Percentiles rank a stretch among this genome's conserved stretches.
These are phyloP conservation scores for Trachelipus rathkii DNA, from an alignment of 1,140 invertebrate species.

Conservation along the genomic window DNA sequence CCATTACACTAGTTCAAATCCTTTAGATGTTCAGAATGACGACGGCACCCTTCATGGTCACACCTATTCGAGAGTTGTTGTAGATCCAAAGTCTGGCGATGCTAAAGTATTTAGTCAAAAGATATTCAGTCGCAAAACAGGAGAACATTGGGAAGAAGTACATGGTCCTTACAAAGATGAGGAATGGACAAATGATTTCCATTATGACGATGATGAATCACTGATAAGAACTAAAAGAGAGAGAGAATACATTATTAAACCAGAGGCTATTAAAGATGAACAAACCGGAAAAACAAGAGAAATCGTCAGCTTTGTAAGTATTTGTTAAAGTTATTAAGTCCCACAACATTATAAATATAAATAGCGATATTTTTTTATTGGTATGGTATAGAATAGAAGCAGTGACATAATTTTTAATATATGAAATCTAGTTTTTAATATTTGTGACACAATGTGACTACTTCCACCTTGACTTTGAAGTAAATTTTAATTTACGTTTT, in stretches of 20 bases:
- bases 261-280: conserved; percentile 63
- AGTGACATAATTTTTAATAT: too few species aligned
- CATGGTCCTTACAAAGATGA: not conserved
- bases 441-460: too few species aligned
- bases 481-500: too few species aligned
- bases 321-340: not conserved
- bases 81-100: conserved; percentile 31
- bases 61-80: conserved; percentile 17
- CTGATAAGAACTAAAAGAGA: conserved; percentile 59
- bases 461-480: too few species aligned
- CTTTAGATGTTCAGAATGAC: not conserved
- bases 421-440: too few species aligned
- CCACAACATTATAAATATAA: too few species aligned
- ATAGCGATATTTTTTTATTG: too few species aligned
- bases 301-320: conserved; percentile 69
- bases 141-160: not conserved
- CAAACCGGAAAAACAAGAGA: conserved; percentile 65
- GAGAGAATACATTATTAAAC: conserved; percentile 65
- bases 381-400: too few species aligned
- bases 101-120: conserved; percentile 16
- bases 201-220: conserved; percentile 11
- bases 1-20: too few species aligned
- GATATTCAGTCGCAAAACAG: not conserved
- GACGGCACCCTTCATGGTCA: not conserved
- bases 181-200: not conserved